Evolutionary conservation across 2,888 invertebrate genomes (phyloP).

Genomic region (Ferrisia virgata): DNA sequence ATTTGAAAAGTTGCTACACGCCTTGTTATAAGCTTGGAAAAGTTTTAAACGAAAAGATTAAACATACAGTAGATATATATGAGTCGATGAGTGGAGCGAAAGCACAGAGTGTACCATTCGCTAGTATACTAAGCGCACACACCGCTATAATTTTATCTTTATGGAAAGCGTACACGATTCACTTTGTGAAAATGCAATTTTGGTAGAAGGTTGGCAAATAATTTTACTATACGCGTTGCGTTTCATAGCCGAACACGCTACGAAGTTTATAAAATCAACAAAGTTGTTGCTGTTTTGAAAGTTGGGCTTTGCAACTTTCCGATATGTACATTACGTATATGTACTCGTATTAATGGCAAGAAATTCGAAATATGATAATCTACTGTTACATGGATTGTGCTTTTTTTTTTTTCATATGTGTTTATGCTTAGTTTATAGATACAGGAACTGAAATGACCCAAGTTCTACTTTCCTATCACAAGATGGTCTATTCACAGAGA

Average conservation of each 20-base stretch:
- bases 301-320: not conserved
- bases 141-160: conserved; percentile 12
- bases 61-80: not conserved
- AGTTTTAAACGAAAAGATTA: not conserved
- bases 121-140: no score
- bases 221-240: no score
- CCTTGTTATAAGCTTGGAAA: not conserved
- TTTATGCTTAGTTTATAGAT: no score
- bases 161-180: not conserved
- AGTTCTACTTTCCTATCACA: no score
- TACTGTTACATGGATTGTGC: no score
- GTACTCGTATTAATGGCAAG: not conserved
- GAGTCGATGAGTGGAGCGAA: no score
- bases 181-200: conserved; percentile 9
- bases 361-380: not conserved
- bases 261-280: not conserved
- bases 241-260: not conserved
- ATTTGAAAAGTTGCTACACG: not conserved
- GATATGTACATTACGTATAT: not conserved
- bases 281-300: conserved; percentile 3
- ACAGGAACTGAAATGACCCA: no score
- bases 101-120: no score
- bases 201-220: not conserved
- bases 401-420: no score
- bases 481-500: no score